phyloP scores from a whole-genome alignment of 2,113 vertebrate genomes.

The Psammodynastes pulverulentus region DNA sequence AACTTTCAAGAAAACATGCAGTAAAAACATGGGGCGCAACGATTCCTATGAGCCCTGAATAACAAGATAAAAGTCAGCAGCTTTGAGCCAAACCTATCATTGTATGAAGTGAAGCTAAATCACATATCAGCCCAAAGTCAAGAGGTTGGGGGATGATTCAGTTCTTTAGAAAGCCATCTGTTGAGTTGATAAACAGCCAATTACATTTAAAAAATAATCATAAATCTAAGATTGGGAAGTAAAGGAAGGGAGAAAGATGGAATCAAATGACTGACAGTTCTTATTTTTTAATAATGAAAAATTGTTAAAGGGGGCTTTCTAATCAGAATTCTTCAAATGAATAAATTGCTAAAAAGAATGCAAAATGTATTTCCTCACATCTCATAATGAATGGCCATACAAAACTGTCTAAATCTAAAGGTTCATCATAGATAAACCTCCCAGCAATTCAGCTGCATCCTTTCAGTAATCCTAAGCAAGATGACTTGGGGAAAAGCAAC shows the following conservation, averaged over 20 bases:
- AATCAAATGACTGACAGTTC: neutral
- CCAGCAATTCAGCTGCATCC: neutral
- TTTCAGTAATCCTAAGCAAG: neutral
- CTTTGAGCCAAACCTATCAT: neutral
- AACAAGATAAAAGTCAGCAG: neutral
- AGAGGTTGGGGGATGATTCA: neutral
- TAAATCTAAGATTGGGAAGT: neutral
- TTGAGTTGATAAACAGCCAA: neutral
- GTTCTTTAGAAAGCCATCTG: neutral
- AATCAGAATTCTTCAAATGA: neutral
- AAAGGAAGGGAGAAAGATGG: neutral
- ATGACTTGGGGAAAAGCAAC: neutral
- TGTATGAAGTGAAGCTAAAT: neutral
- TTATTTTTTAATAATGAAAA: neutral
- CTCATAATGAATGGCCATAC: neutral
- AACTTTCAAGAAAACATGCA: neutral
- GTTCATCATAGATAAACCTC: neutral
- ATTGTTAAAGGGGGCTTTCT: neutral
- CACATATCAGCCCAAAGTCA: neutral
- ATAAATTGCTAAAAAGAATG: neutral
- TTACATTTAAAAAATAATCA: neutral
- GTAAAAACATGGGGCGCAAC: neutral
- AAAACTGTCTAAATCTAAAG: neutral
- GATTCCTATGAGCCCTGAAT: neutral
- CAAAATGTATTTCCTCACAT: neutral